Conservation (phyloP, 2,113 vertebrate species). For the Petrocephalus zakoni region DNA sequence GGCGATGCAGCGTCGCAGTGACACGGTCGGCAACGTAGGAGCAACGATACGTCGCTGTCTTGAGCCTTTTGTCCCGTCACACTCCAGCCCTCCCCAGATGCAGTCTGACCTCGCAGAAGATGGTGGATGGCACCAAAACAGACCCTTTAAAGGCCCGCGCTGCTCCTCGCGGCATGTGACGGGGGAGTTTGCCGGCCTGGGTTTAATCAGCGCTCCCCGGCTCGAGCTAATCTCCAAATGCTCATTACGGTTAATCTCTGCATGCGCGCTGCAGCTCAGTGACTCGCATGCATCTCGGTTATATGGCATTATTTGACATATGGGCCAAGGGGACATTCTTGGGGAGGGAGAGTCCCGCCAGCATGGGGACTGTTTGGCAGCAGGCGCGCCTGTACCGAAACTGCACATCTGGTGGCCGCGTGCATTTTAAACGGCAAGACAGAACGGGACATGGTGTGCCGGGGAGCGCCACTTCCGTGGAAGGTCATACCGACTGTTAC, state of each 20-base stretch:
- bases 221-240: not conserved
- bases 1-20: not conserved
- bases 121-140: not conserved
- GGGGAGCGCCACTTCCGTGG: not conserved
- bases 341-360: slow-evolving; percentile 15
- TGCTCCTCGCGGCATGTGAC: not conserved
- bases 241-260: not conserved
- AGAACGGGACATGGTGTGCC: not conserved
- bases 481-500: not conserved
- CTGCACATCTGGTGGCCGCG: not conserved
- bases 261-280: not conserved
- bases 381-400: not conserved
- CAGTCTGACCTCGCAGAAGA: not conserved
- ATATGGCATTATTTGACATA: not conserved
- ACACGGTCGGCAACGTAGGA: not conserved
- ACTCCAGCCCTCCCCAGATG: not conserved
- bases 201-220: not conserved
- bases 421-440: not conserved
- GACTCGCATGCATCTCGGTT: not conserved
- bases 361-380: slow-evolving; percentile 7
- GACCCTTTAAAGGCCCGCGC: not conserved
- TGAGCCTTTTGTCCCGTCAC: not conserved
- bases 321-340: not conserved
- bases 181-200: not conserved
- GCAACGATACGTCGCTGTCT: not conserved